Evolutionary conservation across 2,797 vertebrate species (phyloP), one percentile per base, ranked within the genome.

Genomic region (Lophotriccus pileatus): DNA sequence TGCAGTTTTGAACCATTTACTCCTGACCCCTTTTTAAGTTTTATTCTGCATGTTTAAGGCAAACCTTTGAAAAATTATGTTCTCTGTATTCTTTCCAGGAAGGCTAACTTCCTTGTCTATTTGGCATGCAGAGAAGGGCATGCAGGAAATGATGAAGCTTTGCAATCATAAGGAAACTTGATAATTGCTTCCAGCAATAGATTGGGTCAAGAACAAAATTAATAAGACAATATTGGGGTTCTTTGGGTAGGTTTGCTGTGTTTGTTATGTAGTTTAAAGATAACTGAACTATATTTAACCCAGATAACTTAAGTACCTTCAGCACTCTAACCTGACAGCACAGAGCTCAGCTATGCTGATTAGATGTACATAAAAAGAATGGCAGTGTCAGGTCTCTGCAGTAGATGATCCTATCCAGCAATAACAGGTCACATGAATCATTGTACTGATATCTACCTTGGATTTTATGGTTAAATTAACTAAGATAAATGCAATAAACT

Each of bases 241-340:
- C 47, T 79, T 84, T 47, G 59, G 63, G 32, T 81, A 66, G 55
- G 49, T 85, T 85, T 95, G 46, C 52, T 87, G n/a, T 84, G 46
- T 85, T 85, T 95, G 41, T 52, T 87, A 27, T 78, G 70, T 73
- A 67, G 44, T 84, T 94, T 62, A 86, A 77, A 93, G 91, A 87
- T 90, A 84, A 91, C 49, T 47, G 66, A 81, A 39, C 62, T 94
- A 41, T 93, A 94, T 93, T 86, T 86, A 93, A 90, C 69, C 13
- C 69, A 84, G 90, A 86, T 93, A 86, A 93, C 64, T 69, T 41
- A 70, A 84, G 66, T 68, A 84, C 73, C 55, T 88, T 86, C 74
- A 84, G 76, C 66, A 88, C 63, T 88, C 80, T 70, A 94, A 81
- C 87, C 79, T 84, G 87, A 88, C 53, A 81, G 76, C 72, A 63